phyloP scores from a whole-genome alignment of 2,888 invertebrate genomes.

The Tachina grossa region DNA sequence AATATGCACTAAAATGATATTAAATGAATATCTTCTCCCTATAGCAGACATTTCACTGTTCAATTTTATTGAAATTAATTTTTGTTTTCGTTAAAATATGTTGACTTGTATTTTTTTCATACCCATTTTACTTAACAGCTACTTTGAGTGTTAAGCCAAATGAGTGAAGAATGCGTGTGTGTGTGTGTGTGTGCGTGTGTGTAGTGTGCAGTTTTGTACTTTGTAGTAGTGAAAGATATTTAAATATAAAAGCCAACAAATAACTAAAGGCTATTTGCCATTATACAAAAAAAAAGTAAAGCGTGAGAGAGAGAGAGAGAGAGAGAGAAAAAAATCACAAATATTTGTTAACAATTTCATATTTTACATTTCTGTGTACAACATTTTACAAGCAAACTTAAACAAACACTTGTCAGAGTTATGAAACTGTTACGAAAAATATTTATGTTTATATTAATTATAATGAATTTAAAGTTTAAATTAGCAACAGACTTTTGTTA shows the following conservation, averaged over 20 bases:
- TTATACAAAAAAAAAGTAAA: neutral
- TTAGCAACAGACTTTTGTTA: slow-evolving; percentile 17
- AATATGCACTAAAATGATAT: neutral
- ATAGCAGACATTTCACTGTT: neutral
- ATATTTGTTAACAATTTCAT: slow-evolving; percentile 48
- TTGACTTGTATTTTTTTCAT: slow-evolving; percentile 4
- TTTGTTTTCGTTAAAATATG: slow-evolving; percentile 12
- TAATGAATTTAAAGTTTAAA: slow-evolving; percentile 43
- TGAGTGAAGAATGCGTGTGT: neutral
- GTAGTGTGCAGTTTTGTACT: neutral
- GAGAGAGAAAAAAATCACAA: slow-evolving; percentile 7
- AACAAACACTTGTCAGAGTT: slow-evolving; percentile 41
- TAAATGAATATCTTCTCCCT: neutral
- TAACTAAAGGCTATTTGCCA: slow-evolving; percentile 56
- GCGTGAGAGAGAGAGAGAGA: neutral
- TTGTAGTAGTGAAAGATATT: slow-evolving; percentile 49
- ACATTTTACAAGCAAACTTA: slow-evolving; percentile 22
- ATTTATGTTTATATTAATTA: slow-evolving; percentile 41
- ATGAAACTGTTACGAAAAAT: slow-evolving; percentile 46
- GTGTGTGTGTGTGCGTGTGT: neutral
- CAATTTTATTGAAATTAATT: neutral
- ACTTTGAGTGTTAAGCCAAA: slow-evolving; percentile 24
- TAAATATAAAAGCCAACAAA: slow-evolving; percentile 60
- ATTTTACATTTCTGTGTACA: slow-evolving; percentile 10
- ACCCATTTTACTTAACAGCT: slow-evolving; percentile 35